Base-by-base conservation (phyloP, 2,888 invertebrate species). In the Tetanocera ferruginea region DNA sequence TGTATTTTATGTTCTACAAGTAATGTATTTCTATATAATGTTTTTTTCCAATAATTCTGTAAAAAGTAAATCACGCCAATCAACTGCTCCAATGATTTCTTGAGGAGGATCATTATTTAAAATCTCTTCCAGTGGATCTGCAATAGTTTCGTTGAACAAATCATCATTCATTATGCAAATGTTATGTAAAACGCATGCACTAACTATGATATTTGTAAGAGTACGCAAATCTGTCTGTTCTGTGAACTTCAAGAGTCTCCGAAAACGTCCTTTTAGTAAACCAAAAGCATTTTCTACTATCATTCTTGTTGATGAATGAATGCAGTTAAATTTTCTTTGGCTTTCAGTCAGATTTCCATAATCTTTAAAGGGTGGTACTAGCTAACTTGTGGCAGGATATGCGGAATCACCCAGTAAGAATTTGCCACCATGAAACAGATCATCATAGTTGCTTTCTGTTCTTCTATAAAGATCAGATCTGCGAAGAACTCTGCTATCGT, bases 351-450 rank as follows among this genome's bases (percentile, higher is more conserved):
- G 76, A 76, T 79, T 71, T 4, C 84, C 85, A 72, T 83, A 80
- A 74, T 85, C 82, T 74, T 82, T 83, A 78, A 81, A 87, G 14
- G 85, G 86, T n/a, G 83, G 72, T 0, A 87, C 72, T 19, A 87
- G 14, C 79, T 79, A 82, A 1, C n/a, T 67, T 1, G 31, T 80
- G 77, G 80, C 43, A 5, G 85, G 81, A 74, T 87, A 87, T 5
- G 69, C 62, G 43, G 49, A 49, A 49, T 49, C 49, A 9, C 49
- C 49, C 6, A 49, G 49, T 49, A 14, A 9, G 49, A 49, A 49
- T 49, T 14, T 9, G 11, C 19, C 9, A 19, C 43, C 11, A 17
- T 25, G 28, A 69, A 69, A 69, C 25, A 69, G 25, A 28, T 69
- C 69, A 3, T 6, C 6, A 9, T 51, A 28, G 17, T 69, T 69